Evolutionary conservation across 2,113 vertebrate genomes (phyloP), one percentile per base, ranked within the genome.

Genomic region (Misgurnus anguillicaudatus): DNA sequence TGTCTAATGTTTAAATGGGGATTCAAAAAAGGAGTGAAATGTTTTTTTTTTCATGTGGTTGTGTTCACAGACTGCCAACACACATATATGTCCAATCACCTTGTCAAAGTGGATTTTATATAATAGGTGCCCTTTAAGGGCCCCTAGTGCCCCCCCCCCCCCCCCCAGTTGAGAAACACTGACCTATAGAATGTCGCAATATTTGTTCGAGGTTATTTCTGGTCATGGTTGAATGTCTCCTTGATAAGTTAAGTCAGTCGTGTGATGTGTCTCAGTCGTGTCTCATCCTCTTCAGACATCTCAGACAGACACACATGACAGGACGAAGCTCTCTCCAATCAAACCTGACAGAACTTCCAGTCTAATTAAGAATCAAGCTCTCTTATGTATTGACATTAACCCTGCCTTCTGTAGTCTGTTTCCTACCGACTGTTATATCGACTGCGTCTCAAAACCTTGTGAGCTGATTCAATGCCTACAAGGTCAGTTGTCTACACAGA

Each of bases 291-390:
- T 47, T n/a, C 76, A 62, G 66, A 73, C 71, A 81, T 11, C 67
- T 24, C 83, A 81, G 77, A 77, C 83, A 80, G 87, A 85, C 83
- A 87, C 76, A 88, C 89, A 89, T 91, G 87, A 86, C 88, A 90
- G 85, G 85, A 85, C 83, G 83, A 76, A 78, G 82, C 84, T 82
- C 83, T 85, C 79, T 62, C 81, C 85, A 80, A 93, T 91, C 89
- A 87, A 88, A 89, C 87, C 85, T 91, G 90, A 93, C 90, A 90
- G 86, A 88, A 88, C 88, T 91, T 93, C 90, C 89, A 89, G 88
- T 90, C 89, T 88, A 89, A 92, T 92, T 91, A 91, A 85, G 85
- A 91, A 75, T 88, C 87, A 85, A 71, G 83, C 86, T 87, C 85
- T 75, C 81, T 85, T 81, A 48, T 60, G 84, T 87, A 86, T 85